Evolutionary conservation across 1,140 invertebrate species (phyloP).

Genomic region (Drosophila navojoa): DNA sequence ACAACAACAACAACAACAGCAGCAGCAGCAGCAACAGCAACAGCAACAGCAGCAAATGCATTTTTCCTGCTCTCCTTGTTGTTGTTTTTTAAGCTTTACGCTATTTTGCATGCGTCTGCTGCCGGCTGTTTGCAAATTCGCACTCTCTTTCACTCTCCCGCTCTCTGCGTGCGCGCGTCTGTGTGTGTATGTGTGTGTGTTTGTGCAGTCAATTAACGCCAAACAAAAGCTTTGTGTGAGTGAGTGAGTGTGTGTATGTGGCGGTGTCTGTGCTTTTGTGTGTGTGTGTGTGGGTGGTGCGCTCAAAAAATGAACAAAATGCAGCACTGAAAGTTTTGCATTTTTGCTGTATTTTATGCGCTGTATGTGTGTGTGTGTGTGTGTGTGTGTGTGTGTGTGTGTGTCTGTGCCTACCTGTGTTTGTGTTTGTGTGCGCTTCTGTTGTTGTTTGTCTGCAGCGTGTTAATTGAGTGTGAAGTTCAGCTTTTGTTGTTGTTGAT

Average conservation of each 20-base stretch:
- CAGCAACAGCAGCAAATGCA: constrained; percentile 6
- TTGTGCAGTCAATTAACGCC: constrained; percentile 75
- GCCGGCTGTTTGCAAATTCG: constrained; percentile 35
- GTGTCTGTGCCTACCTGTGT: constrained; percentile 18
- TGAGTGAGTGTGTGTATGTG: constrained; percentile 20
- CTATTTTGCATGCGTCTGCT: constrained; percentile 44
- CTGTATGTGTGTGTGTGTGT: background rate
- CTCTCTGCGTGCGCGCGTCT: constrained; percentile 9
- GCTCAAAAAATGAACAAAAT: constrained; percentile 37
- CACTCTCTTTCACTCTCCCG: constrained; percentile 7
- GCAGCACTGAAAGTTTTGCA: constrained; percentile 60
- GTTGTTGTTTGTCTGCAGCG: constrained; percentile 66
- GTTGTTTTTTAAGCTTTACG: constrained; percentile 18
- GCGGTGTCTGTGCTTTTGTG: constrained; percentile 28
- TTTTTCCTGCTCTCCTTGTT: constrained; percentile 21
- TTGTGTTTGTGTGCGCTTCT: constrained; percentile 24
- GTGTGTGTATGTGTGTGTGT: constrained; percentile 29
- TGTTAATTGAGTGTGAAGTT: constrained; percentile 82
- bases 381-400: constrained; percentile 10
- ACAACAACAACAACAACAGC: constrained; percentile 22
- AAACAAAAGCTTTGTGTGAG: constrained; percentile 67
- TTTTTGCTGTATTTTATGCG: constrained; percentile 43
- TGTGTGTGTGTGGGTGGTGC: constrained; percentile 47
- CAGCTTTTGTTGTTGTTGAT: constrained; percentile 70
- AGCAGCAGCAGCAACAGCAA: background rate